These are phyloP conservation scores for Chiloscyllium punctatum DNA, from an alignment of 2,797 vertebrate species.

Conservation along the genomic window DNA sequence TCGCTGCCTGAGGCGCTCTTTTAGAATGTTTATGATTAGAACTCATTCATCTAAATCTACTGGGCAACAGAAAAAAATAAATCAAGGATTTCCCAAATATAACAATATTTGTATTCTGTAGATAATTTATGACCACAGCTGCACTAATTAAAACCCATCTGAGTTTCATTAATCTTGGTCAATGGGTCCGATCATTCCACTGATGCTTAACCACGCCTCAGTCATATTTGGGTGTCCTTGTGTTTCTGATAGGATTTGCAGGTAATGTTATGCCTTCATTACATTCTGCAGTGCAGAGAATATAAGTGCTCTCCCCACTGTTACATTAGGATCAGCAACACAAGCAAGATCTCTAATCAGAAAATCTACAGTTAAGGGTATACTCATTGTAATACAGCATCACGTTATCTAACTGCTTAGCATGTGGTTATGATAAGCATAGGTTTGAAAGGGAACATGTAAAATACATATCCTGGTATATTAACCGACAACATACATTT, in stretches of 20 bases:
- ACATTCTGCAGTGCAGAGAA: conserved; percentile 31
- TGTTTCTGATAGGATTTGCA: conserved; percentile 45
- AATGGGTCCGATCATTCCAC: conserved; percentile 71
- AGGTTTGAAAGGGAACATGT: conserved; percentile 24
- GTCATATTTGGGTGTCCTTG: conserved; percentile 50
- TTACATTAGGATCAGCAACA: neutral
- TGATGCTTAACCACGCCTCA: conserved; percentile 70
- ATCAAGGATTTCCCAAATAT: conserved; percentile 97
- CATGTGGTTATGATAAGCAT: neutral
- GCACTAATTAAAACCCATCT: conserved; percentile 93
- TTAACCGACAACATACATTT: conserved; percentile 35
- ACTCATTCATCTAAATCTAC: conserved; percentile 95
- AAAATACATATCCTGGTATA: conserved; percentile 7
- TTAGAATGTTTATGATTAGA: conserved; percentile 86
- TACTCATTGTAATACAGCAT: neutral
- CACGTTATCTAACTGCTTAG: conserved; percentile 23
- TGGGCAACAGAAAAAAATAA: conserved; percentile 88
- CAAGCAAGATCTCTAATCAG: neutral
- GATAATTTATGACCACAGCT: conserved; percentile 93
- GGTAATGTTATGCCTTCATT: conserved; percentile 43
- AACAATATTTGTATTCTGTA: conserved; percentile 98
- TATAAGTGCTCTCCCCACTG: neutral
- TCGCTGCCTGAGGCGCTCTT: conserved; percentile 56
- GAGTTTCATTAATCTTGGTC: conserved; percentile 97
- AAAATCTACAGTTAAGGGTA: conserved; percentile 28